Conservation (phyloP, 2,113 vertebrate genomes). For the Crotophaga sulcirostris region DNA sequence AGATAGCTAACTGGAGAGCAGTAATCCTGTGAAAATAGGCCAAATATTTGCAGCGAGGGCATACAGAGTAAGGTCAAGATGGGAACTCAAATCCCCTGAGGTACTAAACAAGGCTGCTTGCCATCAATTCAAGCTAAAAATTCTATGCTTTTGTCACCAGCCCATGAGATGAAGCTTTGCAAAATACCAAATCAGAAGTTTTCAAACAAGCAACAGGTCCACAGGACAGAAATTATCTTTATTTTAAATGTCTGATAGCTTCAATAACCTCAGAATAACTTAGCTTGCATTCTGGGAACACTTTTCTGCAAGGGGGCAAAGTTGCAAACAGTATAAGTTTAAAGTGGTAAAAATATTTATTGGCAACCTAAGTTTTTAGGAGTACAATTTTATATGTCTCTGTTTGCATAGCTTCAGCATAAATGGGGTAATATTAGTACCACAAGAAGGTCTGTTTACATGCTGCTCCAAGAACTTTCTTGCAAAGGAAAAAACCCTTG, state of each 20-base stretch:
- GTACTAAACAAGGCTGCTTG: not conserved
- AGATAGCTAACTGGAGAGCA: not conserved
- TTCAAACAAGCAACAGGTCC: not conserved
- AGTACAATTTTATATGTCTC: slow-evolving; percentile 70
- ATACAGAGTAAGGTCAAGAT: not conserved
- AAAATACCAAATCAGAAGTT: not conserved
- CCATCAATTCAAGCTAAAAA: not conserved
- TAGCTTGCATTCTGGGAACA: not conserved
- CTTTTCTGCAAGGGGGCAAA: not conserved
- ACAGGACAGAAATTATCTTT: not conserved
- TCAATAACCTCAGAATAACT: not conserved
- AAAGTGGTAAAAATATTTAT: slow-evolving; percentile 55
- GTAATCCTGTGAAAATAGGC: not conserved
- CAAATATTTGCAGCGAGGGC: not conserved
- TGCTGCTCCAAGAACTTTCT: slow-evolving; percentile 70
- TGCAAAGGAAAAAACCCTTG: not conserved
- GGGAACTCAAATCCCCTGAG: not conserved
- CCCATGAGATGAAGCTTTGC: not conserved
- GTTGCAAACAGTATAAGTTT: not conserved
- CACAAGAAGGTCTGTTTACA: slow-evolving; percentile 56
- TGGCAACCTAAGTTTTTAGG: slow-evolving; percentile 40
- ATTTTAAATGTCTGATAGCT: not conserved
- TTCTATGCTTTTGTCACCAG: not conserved
- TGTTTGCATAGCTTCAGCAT: slow-evolving; percentile 58
- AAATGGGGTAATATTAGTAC: slow-evolving; percentile 68